Base-by-base conservation (phyloP, 2,797 vertebrate species). In the Okamejei kenojei region DNA sequence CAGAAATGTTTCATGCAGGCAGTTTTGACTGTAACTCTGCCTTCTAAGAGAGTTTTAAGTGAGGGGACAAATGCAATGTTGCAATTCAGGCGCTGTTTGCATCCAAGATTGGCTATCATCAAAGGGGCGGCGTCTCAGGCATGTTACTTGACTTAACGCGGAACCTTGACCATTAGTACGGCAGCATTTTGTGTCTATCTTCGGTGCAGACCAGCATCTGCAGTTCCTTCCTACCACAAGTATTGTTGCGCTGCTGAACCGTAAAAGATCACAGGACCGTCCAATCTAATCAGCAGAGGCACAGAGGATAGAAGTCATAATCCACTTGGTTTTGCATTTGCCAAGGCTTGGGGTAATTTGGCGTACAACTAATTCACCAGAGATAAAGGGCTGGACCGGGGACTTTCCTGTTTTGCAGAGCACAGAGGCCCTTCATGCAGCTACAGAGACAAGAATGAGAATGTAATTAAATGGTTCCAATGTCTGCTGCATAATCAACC, bases 251-350 rank as follows among this genome's bases (percentile, higher is more conserved):
- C 82, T 29, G 32, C 17, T 86, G 58, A 86, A 88, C 84, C 61
- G n/a, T 88, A 63, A 88, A 65, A 32, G 61, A 68, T 38, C 84
- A 17, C 84, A 19, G 65, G 82, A n/a, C 10, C 17, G 58, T 29
- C 82, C 58, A 63, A 63, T 86, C 82, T 15, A 19, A 32, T 88
- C 84, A 9, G 61, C 61, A 68, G 84, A 38, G 38, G 38, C 38
- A 38, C 38, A 38, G 38, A 38, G 21, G 61, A 5, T 88, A 35
- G 19, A 86, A 65, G 82, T 19, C 1, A 58, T 32, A 68, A 88
- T 68, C 84, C 65, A 61, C 61, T 88, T 23, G n/a, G 63, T 61
- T 88, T 32, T 88, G n/a, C 84, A 88, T 65, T 63, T 88, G 84
- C 84, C 61, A 35, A 68, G 17, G n/a, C 84, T n/a, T 35, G 61